Conservation (phyloP, 2,797 vertebrate species). For the Gymnoscopelus braueri region DNA sequence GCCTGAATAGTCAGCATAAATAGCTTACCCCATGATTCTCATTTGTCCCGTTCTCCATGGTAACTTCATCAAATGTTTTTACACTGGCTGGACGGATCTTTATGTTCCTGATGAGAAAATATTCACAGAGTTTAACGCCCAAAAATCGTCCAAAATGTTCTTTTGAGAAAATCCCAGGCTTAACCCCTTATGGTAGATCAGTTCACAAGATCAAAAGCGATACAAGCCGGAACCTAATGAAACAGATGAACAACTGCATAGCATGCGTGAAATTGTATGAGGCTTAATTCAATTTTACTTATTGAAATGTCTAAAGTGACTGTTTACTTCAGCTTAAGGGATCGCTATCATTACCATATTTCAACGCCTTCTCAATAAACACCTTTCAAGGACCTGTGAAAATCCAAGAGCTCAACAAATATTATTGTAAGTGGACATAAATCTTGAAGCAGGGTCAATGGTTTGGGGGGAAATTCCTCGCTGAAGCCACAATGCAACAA, state of each 20-base stretch:
- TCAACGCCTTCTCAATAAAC: slow-evolving; percentile 76
- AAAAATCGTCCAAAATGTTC: slow-evolving; percentile 22
- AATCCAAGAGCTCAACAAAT: slow-evolving; percentile 75
- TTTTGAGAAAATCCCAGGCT: slow-evolving; percentile 36
- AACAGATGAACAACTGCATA: slow-evolving; percentile 48
- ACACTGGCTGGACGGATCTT: slow-evolving; percentile 89
- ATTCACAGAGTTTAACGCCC: slow-evolving; percentile 49
- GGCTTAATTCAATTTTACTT: slow-evolving; percentile 68
- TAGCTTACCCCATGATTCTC: slow-evolving; percentile 83
- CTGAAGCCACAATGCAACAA: slow-evolving; percentile 55
- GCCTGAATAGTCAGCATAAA: slow-evolving; percentile 12
- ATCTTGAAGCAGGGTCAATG: slow-evolving; percentile 60
- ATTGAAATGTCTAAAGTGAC: slow-evolving; percentile 53
- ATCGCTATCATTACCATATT: slow-evolving; percentile 70
- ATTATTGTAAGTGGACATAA: slow-evolving; percentile 78
- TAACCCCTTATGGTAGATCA: slow-evolving; percentile 20
- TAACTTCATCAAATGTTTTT: slow-evolving; percentile 92
- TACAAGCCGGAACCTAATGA: slow-evolving; percentile 62
- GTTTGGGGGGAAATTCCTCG: slow-evolving; percentile 71
- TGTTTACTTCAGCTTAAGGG: slow-evolving; percentile 65
- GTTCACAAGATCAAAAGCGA: slow-evolving; percentile 48
- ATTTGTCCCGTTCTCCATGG: slow-evolving; percentile 82
- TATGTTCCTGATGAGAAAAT: slow-evolving; percentile 76
- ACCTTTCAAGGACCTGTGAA: slow-evolving; percentile 69
- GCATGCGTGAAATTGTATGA: slow-evolving; percentile 57